These are phyloP conservation scores for Hypolimnas misippus DNA, from an alignment of 2,888 invertebrate genomes.

Conservation along the genomic window DNA sequence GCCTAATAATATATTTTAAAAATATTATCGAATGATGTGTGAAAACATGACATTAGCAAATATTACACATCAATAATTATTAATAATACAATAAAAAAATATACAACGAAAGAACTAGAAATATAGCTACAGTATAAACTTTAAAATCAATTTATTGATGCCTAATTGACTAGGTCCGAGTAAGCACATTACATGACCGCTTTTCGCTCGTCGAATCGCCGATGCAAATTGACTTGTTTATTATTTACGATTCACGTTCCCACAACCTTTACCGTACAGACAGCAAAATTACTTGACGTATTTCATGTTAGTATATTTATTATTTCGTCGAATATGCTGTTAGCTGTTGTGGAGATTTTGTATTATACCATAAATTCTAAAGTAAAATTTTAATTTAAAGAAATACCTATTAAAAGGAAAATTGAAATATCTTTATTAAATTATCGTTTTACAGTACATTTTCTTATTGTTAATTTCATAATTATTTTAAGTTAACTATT, in stretches of 20 bases:
- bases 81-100: no score
- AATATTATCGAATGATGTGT: no score
- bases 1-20: no score
- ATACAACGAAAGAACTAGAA: no score
- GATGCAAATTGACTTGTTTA: slow-evolving; percentile 58
- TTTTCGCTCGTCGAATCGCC: slow-evolving; percentile 50
- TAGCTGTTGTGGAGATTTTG: background rate
- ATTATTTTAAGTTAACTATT: no score
- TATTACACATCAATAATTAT: no score
- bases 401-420: background rate
- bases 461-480: no score
- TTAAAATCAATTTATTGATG: slow-evolving; percentile 49
- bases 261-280: slow-evolving; percentile 31
- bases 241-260: slow-evolving; percentile 49
- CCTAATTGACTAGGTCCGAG: slow-evolving; percentile 38
- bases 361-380: background rate
- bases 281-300: slow-evolving; percentile 34
- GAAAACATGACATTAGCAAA: no score
- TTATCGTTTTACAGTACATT: no score
- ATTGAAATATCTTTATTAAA: no score
- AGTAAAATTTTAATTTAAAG: background rate
- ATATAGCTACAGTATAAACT: no score
- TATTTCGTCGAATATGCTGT: background rate
- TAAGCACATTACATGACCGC: slow-evolving; percentile 43
- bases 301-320: slow-evolving; percentile 3